Conservation (phyloP, 2,797 vertebrate genomes). For the Ispidina picta region DNA sequence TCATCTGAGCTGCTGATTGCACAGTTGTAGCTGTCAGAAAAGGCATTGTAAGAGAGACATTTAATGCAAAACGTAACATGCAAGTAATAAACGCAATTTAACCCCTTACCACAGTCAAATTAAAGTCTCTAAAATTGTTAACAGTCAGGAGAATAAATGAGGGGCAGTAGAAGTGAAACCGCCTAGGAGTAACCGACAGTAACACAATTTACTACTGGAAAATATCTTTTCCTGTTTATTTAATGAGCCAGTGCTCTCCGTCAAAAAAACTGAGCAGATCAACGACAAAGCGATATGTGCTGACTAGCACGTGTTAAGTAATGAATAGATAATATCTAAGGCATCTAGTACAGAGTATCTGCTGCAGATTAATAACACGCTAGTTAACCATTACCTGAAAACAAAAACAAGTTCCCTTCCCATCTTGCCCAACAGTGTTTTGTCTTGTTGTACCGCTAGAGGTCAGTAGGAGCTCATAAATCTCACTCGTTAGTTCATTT, state of each 20-base stretch:
- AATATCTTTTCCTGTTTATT: neutral
- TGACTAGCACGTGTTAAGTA: neutral
- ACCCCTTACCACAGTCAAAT: neutral
- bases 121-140: neutral
- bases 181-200: neutral
- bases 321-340: neutral
- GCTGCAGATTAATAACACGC: neutral
- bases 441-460: slow-evolving; percentile 24
- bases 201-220: neutral
- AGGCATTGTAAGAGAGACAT: neutral
- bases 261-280: neutral
- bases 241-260: neutral
- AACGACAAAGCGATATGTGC: neutral
- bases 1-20: slow-evolving; percentile 90
- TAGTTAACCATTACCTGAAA: neutral
- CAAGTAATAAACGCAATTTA: neutral
- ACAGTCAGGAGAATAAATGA: neutral
- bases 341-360: neutral
- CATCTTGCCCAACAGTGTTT: neutral
- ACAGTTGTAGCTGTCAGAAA: slow-evolving; percentile 86
- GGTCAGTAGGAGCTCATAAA: slow-evolving; percentile 11
- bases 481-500: neutral
- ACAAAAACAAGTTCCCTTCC: neutral
- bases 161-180: neutral
- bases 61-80: neutral